These are phyloP conservation scores for Nannoperca australis DNA, from an alignment of 2,797 vertebrate species.

Conservation along the genomic window DNA sequence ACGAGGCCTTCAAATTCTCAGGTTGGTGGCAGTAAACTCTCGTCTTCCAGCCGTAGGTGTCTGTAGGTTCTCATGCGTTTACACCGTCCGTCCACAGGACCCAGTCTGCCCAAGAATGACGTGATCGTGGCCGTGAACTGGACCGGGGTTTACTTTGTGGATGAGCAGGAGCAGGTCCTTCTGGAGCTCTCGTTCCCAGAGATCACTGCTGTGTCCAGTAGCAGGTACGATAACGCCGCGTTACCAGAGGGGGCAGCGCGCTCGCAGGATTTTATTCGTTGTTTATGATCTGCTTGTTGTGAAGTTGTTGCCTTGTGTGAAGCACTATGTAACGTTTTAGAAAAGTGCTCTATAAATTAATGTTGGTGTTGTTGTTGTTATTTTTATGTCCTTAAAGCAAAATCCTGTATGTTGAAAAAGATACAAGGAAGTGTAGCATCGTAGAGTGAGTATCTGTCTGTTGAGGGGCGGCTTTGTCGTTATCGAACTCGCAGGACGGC, in stretches of 20 bases:
- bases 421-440: too few species aligned
- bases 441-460: neutral
- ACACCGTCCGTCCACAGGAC: constrained; percentile 81
- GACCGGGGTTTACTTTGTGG: constrained; percentile 98
- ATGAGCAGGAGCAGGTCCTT: constrained; percentile 98
- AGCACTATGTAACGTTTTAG: too few species aligned
- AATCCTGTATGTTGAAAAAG: too few species aligned
- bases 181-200: constrained; percentile 97
- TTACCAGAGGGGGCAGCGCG: too few species aligned
- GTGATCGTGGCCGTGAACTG: constrained; percentile 98
- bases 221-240: constrained; percentile 81
- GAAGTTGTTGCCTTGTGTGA: too few species aligned
- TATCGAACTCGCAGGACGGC: too few species aligned
- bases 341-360: too few species aligned
- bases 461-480: neutral
- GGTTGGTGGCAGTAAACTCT: constrained; percentile 77
- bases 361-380: too few species aligned
- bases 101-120: constrained; percentile 96
- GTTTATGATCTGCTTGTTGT: too few species aligned
- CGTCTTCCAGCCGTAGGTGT: rapidly evolving
- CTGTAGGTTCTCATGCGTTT: neutral
- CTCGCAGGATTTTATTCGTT: too few species aligned
- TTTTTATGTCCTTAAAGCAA: too few species aligned
- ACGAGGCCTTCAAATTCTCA: constrained; percentile 98
- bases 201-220: constrained; percentile 95